Base-by-base conservation (phyloP, 1,140 invertebrate genomes). In the Protaetia brevitarsis region DNA sequence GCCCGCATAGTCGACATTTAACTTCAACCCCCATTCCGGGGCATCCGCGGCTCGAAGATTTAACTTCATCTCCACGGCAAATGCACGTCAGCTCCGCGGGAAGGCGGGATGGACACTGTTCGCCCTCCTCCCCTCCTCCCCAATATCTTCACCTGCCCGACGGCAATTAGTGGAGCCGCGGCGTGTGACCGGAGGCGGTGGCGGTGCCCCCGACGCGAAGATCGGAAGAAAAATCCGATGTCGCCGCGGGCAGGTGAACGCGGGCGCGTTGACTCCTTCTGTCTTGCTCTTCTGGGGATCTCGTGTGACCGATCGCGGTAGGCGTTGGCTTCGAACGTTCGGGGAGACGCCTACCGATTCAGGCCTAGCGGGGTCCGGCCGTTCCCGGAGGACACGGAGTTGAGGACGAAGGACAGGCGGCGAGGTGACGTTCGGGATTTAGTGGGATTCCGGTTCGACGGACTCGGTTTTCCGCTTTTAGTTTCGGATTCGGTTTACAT, bases 221-320 rank as follows among this genome's bases (percentile, higher is more conserved):
- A 45, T 13, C 19, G 41, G 41, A 45, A 13, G 41, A 45, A 19
- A 10, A 45, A 45, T 45, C 41, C 41, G n/a, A n/a, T n/a, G n/a
- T n/a, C n/a, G n/a, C n/a, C n/a, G n/a, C n/a, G n/a, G n/a, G n/a
- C 41, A 45, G 41, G 41, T 45, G 41, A 45, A 21, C 41, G 41
- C 41, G 8, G 41, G 8, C 41, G 10, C 41, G 41, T 13, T 45
- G 41, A 45, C 41, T 45, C n/a, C n/a, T n/a, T n/a, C 41, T 45
- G 41, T 45, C 41, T 45, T 45, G 41, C 41, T 45, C 41, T 45
- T 45, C 41, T 45, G 41, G 41, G 13, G 41, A 13, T 45, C 23
- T 45, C 41, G 13, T 21, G 41, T 45, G 41, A 45, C 41, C 41
- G 41, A 45, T 45, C 41, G 41, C 41, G 41, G 41, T 45, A 45